These are phyloP conservation scores for Sminthurinus aureus DNA, from an alignment of 2,888 invertebrate genomes.

Conservation along the genomic window DNA sequence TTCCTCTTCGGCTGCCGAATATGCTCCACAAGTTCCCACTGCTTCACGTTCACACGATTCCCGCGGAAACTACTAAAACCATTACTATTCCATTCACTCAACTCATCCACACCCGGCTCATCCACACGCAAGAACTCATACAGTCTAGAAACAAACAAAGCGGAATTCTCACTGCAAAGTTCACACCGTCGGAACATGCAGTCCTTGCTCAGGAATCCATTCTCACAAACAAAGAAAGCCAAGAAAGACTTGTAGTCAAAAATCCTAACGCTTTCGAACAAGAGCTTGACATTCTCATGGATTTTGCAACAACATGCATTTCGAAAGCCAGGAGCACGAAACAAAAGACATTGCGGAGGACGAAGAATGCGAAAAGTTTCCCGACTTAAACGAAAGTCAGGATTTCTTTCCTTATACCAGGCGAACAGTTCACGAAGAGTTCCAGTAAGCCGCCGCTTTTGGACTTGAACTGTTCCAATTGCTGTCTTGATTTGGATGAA, in stretches of 20 bases:
- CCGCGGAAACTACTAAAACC: no score
- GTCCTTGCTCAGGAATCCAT: background rate
- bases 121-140: no score
- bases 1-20: no score
- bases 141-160: background rate
- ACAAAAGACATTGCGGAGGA: background rate
- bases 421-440: background rate
- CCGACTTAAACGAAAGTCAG: background rate
- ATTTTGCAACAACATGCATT: background rate
- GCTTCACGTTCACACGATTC: no score
- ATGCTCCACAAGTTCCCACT: no score
- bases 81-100: no score
- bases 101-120: no score
- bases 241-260: background rate
- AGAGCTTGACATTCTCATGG: background rate
- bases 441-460: background rate
- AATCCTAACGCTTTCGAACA: background rate
- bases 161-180: background rate
- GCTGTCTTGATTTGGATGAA: background rate
- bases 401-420: background rate
- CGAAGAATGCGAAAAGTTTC: background rate
- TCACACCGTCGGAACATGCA: background rate
- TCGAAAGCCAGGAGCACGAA: background rate
- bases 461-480: background rate
- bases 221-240: background rate